Conservation (phyloP, 2,888 invertebrate genomes). For the Dorcus hopei region DNA sequence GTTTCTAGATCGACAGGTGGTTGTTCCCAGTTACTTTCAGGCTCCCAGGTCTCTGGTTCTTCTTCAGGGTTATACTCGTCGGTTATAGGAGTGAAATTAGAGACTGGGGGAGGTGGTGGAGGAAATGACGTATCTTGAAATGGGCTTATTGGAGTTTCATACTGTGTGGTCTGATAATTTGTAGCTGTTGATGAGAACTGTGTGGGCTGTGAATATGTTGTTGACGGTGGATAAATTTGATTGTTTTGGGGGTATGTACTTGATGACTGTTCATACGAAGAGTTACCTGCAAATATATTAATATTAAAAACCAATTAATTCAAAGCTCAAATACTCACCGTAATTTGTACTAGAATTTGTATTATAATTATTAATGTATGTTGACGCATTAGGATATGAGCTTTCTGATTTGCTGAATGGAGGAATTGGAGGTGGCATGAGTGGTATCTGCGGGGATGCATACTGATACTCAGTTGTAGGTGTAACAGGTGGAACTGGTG, state of each 20-base stretch:
- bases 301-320: too few relatives aligned
- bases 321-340: conserved; percentile 17
- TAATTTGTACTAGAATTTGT: conserved; percentile 14
- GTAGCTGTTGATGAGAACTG: conserved; percentile 10
- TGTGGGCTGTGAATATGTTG: not conserved
- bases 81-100: conserved; percentile 33
- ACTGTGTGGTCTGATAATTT: conserved; percentile 5
- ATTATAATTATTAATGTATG: conserved; percentile 14
- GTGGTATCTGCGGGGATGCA: conserved; percentile 47
- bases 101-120: conserved; percentile 10
- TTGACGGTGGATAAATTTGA: conserved; percentile 3
- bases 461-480: conserved; percentile 22
- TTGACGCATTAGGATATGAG: conserved; percentile 26
- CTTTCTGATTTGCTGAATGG: conserved; percentile 44
- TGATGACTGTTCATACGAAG: conserved; percentile 11
- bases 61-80: conserved; percentile 48
- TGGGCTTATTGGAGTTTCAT: conserved; percentile 1
- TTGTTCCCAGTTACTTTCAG: conserved; percentile 42
- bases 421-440: conserved; percentile 56
- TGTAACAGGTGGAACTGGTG: conserved; percentile 22
- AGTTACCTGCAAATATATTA: conserved; percentile 7
- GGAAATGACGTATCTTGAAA: conserved; percentile 7
- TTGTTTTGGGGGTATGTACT: conserved; percentile 3
- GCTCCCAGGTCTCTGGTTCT: conserved; percentile 52
- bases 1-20: conserved; percentile 52